Conservation (phyloP, 1,140 invertebrate genomes). For the Monomorium pharaonis region DNA sequence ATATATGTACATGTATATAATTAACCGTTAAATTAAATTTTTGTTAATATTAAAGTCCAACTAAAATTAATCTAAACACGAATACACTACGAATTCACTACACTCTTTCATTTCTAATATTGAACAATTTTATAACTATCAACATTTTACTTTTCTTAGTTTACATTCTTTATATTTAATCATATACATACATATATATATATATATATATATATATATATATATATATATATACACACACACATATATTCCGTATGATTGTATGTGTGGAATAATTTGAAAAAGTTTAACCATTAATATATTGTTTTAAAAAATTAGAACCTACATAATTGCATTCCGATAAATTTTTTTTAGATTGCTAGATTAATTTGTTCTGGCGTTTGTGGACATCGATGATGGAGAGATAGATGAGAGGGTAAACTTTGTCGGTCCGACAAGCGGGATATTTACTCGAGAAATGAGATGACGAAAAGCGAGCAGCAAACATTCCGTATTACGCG, state of each 20-base stretch:
- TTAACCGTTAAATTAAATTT: neutral
- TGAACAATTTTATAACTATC: neutral
- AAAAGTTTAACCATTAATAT: neutral
- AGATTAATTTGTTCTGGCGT: conserved; percentile 29
- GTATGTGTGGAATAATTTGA: neutral
- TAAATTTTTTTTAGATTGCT: neutral
- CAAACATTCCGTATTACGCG: conserved; percentile 42
- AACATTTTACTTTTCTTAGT: neutral
- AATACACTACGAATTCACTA: neutral
- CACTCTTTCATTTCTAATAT: neutral
- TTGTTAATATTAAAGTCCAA: neutral
- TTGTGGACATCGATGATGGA: conserved; percentile 22
- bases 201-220: no score
- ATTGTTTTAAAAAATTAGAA: neutral
- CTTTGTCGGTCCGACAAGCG: conserved; percentile 31
- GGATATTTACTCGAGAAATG: conserved; percentile 53
- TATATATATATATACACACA: no score
- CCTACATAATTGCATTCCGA: neutral
- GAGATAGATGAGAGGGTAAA: conserved; percentile 30
- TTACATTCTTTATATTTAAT: neutral
- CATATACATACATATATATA: no score
- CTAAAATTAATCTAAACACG: neutral
- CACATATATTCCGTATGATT: no score
- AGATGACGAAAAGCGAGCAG: conserved; percentile 53
- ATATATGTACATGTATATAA: neutral